A percentile compares a stretch with the other conserved stretches of the same genome.
Conservation (phyloP, 2,797 vertebrate genomes). For the Hylomyscus alleni region DNA sequence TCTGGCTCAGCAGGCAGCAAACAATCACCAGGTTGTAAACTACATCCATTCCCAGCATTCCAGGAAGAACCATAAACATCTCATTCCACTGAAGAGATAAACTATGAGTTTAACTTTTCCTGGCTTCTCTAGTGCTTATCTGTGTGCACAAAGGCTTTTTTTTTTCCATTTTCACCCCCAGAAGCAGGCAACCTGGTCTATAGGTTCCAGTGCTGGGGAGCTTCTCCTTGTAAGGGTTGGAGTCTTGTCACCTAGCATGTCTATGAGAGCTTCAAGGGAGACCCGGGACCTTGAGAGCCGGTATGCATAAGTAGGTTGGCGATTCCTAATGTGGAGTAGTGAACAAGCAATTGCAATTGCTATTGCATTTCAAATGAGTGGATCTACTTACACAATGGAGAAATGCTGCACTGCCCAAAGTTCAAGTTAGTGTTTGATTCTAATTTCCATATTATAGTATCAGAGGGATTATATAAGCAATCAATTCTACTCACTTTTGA, state of each 20-base stretch:
- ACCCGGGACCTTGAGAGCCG: background rate
- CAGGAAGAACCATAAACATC: background rate
- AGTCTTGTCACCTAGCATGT: background rate
- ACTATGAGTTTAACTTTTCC: background rate
- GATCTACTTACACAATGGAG: background rate
- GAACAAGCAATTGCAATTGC: background rate
- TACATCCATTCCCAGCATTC: background rate
- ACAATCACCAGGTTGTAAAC: background rate
- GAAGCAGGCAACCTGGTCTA: background rate
- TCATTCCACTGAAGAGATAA: background rate
- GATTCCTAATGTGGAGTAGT: background rate
- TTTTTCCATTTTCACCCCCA: background rate
- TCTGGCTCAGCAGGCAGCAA: background rate
- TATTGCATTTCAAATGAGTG: background rate
- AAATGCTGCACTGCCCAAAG: background rate
- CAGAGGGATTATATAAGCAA: background rate
- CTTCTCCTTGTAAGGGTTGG: background rate
- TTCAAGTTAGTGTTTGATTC: slow-evolving; percentile 16
- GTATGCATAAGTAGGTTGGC: background rate
- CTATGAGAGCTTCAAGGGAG: background rate
- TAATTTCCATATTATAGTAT: slow-evolving; percentile 22
- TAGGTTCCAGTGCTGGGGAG: accelerated
- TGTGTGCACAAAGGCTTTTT: background rate
- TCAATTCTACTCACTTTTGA: slow-evolving; percentile 23
- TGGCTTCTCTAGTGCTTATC: background rate